Percentiles rank a stretch among this genome's conserved stretches.
Conservation (phyloP, 2,888 invertebrate genomes). For the Axea sp. region DNA sequence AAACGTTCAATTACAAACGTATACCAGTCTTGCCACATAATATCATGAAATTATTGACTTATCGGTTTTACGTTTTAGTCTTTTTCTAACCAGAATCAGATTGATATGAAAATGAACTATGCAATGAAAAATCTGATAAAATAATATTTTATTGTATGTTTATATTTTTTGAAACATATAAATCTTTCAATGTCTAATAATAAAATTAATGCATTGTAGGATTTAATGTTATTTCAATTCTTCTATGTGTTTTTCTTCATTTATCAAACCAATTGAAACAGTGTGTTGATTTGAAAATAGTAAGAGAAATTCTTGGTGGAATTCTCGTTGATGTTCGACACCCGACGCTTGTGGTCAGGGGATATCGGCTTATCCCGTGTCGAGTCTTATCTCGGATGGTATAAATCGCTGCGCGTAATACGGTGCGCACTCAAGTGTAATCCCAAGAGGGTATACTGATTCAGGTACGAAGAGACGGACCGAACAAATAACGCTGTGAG, state of each 20-base stretch:
- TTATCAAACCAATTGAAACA: too few relatives aligned
- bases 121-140: too few relatives aligned
- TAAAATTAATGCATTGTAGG: too few relatives aligned
- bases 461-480: slow-evolving; percentile 59
- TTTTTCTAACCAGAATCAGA: too few relatives aligned
- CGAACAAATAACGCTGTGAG: slow-evolving; percentile 62
- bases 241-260: too few relatives aligned
- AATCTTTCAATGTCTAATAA: slow-evolving; percentile 5
- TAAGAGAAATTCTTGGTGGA: slow-evolving; percentile 7
- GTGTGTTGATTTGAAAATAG: too few relatives aligned
- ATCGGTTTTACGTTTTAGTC: too few relatives aligned
- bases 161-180: background rate
- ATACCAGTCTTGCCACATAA: too few relatives aligned
- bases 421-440: slow-evolving; percentile 45
- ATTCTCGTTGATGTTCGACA: slow-evolving; percentile 25
- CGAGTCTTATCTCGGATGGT: slow-evolving; percentile 60
- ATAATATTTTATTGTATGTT: too few relatives aligned
- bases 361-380: slow-evolving; percentile 64
- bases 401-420: slow-evolving; percentile 68
- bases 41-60: too few relatives aligned
- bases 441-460: slow-evolving; percentile 27
- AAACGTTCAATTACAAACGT: too few relatives aligned
- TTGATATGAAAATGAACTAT: too few relatives aligned
- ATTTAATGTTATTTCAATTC: slow-evolving; percentile 10
- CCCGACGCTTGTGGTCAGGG: slow-evolving; percentile 61